phyloP scores from a whole-genome alignment of 2,797 vertebrate genomes.

The Artibeus lituratus region DNA sequence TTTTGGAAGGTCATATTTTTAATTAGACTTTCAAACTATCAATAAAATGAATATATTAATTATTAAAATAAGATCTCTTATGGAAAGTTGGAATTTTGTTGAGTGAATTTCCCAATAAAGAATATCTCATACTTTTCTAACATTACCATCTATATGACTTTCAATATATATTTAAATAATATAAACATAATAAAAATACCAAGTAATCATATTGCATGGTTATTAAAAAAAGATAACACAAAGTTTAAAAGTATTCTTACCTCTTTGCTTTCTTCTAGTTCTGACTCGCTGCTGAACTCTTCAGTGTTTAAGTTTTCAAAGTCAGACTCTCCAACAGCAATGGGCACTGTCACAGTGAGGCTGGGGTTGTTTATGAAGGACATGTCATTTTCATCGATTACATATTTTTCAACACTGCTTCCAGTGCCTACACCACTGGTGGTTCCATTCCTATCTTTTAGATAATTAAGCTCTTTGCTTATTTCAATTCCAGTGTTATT shows the following conservation, averaged over 20 bases:
- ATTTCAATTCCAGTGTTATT: conserved; percentile 92
- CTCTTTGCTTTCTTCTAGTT: conserved; percentile 89
- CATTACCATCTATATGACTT: neutral
- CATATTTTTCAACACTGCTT: conserved; percentile 91
- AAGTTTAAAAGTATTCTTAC: conserved; percentile 81
- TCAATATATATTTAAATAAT: conserved; percentile 21
- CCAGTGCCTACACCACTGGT: conserved; percentile 90
- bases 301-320: conserved; percentile 97
- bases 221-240: neutral
- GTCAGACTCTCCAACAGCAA: conserved; percentile 95
- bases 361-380: conserved; percentile 94
- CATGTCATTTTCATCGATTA: conserved; percentile 90
- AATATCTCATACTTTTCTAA: conserved; percentile 14
- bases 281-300: conserved; percentile 95
- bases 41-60: neutral
- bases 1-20: neutral
- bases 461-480: conserved; percentile 90
- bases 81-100: neutral
- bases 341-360: conserved; percentile 94
- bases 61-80: neutral
- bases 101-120: neutral
- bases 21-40: neutral
- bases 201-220: neutral
- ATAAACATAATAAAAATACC: conserved; percentile 35
- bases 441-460: conserved; percentile 89